Conservation (phyloP, 2,888 invertebrate species). For the Helicoverpa assulta region DNA sequence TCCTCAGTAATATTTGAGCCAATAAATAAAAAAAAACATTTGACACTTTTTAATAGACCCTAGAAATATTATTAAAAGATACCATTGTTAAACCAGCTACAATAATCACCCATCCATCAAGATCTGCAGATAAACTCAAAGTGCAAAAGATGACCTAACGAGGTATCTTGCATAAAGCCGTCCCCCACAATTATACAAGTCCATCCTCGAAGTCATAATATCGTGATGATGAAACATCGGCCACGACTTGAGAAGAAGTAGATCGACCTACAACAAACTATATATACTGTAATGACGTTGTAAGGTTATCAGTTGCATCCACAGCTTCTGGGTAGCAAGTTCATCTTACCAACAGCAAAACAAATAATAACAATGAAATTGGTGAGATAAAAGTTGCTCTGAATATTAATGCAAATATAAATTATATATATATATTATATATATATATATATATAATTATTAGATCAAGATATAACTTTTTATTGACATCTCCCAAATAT, state of each 20-base stretch:
- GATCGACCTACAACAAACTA: constrained; percentile 81
- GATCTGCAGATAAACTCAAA: constrained; percentile 8
- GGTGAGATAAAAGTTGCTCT: constrained; percentile 66
- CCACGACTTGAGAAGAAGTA: constrained; percentile 81
- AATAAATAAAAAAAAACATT: no score
- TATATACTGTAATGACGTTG: constrained; percentile 81
- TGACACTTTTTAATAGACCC: no score
- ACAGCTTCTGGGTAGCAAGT: constrained; percentile 69
- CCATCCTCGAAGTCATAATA: constrained; percentile 76
- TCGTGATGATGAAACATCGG: constrained; percentile 80
- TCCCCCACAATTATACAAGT: constrained; percentile 81
- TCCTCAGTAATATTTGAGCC: no score
- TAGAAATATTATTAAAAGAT: neutral
- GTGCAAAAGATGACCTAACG: constrained; percentile 18
- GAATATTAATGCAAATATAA: neutral
- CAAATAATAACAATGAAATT: constrained; percentile 76
- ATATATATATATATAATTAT: no score
- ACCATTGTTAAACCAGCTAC: neutral
- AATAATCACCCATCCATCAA: neutral
- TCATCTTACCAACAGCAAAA: constrained; percentile 28
- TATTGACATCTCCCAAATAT: neutral
- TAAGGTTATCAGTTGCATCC: constrained; percentile 80
- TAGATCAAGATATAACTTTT: neutral
- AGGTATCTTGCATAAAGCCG: constrained; percentile 67
- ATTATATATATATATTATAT: no score